Percentiles rank a stretch among this genome's conserved stretches.
These are phyloP conservation scores for Drosophila melanocephala DNA, from an alignment of 2,888 invertebrate species.

Conservation along the genomic window DNA sequence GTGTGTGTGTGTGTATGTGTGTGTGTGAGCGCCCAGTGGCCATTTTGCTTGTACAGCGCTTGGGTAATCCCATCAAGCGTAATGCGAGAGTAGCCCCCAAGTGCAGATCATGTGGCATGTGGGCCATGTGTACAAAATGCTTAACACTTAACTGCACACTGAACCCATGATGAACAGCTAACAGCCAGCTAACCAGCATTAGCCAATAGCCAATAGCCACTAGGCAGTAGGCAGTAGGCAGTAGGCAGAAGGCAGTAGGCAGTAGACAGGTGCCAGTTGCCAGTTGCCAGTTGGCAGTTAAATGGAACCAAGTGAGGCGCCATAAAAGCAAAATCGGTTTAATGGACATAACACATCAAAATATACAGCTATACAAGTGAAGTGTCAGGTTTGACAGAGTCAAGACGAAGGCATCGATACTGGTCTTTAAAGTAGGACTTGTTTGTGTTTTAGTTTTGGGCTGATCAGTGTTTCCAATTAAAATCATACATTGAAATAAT, in stretches of 20 bases:
- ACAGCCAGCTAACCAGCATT: not conserved
- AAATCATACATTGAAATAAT: not conserved
- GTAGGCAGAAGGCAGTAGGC: not conserved
- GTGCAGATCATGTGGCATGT: constrained; percentile 10
- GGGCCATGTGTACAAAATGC: constrained; percentile 45
- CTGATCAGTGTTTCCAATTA: not conserved
- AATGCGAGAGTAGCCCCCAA: constrained; percentile 29
- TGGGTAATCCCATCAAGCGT: constrained; percentile 26
- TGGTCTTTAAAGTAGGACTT: not conserved
- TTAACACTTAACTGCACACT: constrained; percentile 66
- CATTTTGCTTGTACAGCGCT: constrained; percentile 44
- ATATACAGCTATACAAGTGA: constrained; percentile 19
- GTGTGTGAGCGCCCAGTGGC: constrained; percentile 29
- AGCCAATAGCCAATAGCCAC: constrained; percentile 1
- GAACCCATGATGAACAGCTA: constrained; percentile 33
- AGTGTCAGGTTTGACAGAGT: constrained; percentile 6
- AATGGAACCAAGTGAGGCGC: constrained; percentile 29
- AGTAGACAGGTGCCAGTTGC: not conserved
- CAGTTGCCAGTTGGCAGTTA: not conserved
- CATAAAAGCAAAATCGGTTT: constrained; percentile 61
- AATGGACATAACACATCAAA: constrained; percentile 46
- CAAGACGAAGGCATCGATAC: not conserved
- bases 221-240: not conserved
- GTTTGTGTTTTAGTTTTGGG: not conserved
- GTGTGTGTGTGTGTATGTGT: not conserved